Base-by-base conservation (phyloP, 92 coral and sea anemone genomes). In the Anthopleura xanthogrammica region DNA sequence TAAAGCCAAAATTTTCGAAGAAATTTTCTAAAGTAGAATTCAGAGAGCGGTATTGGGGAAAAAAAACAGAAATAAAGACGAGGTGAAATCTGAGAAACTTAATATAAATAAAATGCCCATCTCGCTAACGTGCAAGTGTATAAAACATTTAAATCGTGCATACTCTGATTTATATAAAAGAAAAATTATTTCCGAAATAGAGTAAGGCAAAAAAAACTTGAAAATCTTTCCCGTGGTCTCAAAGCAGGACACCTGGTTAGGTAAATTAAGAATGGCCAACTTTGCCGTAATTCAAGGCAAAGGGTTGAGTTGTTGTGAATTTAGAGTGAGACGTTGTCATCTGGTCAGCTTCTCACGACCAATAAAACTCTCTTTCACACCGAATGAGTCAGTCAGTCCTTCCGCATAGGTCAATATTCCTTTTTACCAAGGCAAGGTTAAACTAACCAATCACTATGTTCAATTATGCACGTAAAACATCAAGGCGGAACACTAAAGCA, bases 221-320 rank as follows among this genome's bases (percentile, higher is more conserved):
- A 64, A 68, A 46, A 29, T 40, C 72, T 13, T 48, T 75, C 16
- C 43, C 48, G 50, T 29, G 77, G 84, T 81, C 68, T 81, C 84
- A 81, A 57, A 75, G 84, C 39, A 81, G 84, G 84, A 52, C 84
- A 81, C 84, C 84, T 81, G 84, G 24, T 68, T 9, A 29, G 58
- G 50, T 48, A 50, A 68, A 77, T 77, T 68, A 22, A 80, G 17
- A 81, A n/a, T 66, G 23, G 22, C 41, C 12, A 64, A 52, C 62
- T 40, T 52, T 50, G 64, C 60, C 77, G 46, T 79, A n/a, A n/a
- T 48, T 71, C 24, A 60, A 42, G 73, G 48, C 73, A 41, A 75
- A 75, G 55, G 3, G 24, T 16, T 16, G 78, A n/a, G 54, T 6
- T 43, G 39, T 75, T 75, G 55, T 75, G 55, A 75, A 24, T 43